A percentile compares a stretch with the other conserved stretches of the same genome.
phyloP scores from a whole-genome alignment of 1,140 invertebrate species.

The Cecropterus lyciades region DNA sequence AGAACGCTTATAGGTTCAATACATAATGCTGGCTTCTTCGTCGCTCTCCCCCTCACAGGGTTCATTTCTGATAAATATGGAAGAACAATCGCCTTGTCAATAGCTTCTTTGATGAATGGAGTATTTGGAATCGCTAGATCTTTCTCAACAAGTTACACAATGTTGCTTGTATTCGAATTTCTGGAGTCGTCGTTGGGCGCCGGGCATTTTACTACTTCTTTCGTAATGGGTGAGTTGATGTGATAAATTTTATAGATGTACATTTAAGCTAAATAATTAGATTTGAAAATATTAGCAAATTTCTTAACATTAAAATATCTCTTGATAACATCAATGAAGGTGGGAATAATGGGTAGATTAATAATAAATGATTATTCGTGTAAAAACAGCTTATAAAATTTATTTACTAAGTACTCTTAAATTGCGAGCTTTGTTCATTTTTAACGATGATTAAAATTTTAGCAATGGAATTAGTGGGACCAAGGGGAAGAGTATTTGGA shows the following conservation, averaged over 20 bases:
- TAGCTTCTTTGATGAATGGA: conserved; percentile 84
- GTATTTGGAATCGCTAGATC: conserved; percentile 87
- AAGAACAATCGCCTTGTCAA: conserved; percentile 85
- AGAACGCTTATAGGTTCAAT: conserved; percentile 89
- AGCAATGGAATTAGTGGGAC: conserved; percentile 90
- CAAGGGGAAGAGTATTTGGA: conserved; percentile 89
- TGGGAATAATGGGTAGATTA: no score
- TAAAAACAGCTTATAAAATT: no score
- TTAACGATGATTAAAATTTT: neutral
- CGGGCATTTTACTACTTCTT: conserved; percentile 86
- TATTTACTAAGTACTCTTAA: no score
- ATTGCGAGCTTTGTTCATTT: no score
- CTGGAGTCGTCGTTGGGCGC: conserved; percentile 85
- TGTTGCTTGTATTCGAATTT: conserved; percentile 87
- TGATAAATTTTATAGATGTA: neutral
- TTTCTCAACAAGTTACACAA: conserved; percentile 86
- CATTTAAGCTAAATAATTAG: no score
- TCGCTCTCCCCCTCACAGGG: conserved; percentile 87
- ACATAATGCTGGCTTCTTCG: conserved; percentile 88
- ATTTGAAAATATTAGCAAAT: no score
- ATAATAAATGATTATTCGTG: no score
- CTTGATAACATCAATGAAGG: no score
- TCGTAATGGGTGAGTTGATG: conserved; percentile 85
- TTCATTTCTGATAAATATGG: conserved; percentile 87
- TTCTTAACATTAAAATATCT: no score